Evolutionary conservation across 2,888 invertebrate species (phyloP).

Genomic region (Abrostola tripartita): DNA sequence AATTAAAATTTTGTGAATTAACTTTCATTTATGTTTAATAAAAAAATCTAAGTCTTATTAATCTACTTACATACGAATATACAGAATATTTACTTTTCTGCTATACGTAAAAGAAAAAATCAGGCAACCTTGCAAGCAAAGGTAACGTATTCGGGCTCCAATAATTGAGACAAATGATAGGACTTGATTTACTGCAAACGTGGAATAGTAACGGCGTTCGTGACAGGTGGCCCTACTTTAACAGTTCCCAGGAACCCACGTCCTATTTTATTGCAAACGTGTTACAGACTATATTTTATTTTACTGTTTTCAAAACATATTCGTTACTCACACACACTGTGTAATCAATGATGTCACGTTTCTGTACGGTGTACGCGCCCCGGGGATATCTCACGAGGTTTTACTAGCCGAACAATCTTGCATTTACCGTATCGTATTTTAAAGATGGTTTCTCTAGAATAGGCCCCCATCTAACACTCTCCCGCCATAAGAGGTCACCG

Average conservation of each 20-base stretch:
- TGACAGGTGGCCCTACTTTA: conserved; percentile 28
- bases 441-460: neutral
- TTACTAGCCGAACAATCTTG: neutral
- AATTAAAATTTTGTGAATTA: no score
- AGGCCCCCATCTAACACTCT: neutral
- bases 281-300: conserved; percentile 23
- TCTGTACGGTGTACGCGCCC: neutral
- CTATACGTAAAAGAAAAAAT: neutral
- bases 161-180: conserved; percentile 41
- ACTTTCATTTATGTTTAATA: neutral
- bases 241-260: conserved; percentile 20
- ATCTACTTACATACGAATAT: neutral
- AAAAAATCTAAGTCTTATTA: neutral
- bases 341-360: conserved; percentile 6
- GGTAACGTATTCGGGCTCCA: conserved; percentile 3
- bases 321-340: neutral
- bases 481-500: neutral
- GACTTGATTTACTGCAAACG: conserved; percentile 18
- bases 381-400: neutral
- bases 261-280: conserved; percentile 31
- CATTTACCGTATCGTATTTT: neutral
- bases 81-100: neutral
- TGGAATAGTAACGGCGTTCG: conserved; percentile 8
- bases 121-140: neutral
- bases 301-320: conserved; percentile 9